A percentile compares a stretch with the other conserved stretches of the same genome.
Evolutionary conservation across 1,140 invertebrate genomes (phyloP).

Genomic region (Dendrolimus kikuchii): DNA sequence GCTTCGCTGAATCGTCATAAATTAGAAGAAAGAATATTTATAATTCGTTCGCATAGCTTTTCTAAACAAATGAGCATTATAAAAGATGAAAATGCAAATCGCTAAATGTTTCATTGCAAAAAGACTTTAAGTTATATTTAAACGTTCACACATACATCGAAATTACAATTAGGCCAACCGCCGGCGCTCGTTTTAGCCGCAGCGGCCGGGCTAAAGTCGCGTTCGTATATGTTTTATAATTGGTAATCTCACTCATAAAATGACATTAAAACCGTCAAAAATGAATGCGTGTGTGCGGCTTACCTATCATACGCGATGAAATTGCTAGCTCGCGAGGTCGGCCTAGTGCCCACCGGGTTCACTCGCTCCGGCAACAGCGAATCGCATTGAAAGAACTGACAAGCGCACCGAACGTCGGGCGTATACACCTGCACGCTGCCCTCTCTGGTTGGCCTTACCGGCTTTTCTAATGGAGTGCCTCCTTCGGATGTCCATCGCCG

Average conservation of each 20-base stretch:
- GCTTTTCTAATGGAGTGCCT: conserved; percentile 71
- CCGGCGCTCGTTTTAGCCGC: conserved; percentile 64
- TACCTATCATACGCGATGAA: conserved; percentile 59
- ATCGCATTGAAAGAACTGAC: conserved; percentile 87
- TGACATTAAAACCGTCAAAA: conserved; percentile 28
- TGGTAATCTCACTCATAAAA: conserved; percentile 43
- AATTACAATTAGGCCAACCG: conserved; percentile 64
- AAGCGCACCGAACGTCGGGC: conserved; percentile 85
- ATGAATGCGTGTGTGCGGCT: conserved; percentile 32
- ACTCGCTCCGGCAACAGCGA: conserved; percentile 82
- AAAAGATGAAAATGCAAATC: conserved; percentile 24
- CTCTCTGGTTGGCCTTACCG: conserved; percentile 72
- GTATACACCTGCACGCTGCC: conserved; percentile 78
- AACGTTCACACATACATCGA: conserved; percentile 47
- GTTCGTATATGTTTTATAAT: conserved; percentile 42
- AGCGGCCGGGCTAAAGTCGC: conserved; percentile 51
- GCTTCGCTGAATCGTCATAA: not conserved
- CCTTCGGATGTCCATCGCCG: conserved; percentile 77
- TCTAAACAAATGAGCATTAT: conserved; percentile 7
- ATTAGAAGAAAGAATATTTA: conserved; percentile 1
- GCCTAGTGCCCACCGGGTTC: conserved; percentile 75
- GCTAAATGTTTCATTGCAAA: conserved; percentile 43
- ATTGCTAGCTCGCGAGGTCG: conserved; percentile 68
- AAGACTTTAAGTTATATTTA: conserved; percentile 59
- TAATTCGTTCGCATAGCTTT: conserved; percentile 10